Evolutionary conservation across 2,888 invertebrate species (phyloP).

Genomic region (Drosophila meridiana): DNA sequence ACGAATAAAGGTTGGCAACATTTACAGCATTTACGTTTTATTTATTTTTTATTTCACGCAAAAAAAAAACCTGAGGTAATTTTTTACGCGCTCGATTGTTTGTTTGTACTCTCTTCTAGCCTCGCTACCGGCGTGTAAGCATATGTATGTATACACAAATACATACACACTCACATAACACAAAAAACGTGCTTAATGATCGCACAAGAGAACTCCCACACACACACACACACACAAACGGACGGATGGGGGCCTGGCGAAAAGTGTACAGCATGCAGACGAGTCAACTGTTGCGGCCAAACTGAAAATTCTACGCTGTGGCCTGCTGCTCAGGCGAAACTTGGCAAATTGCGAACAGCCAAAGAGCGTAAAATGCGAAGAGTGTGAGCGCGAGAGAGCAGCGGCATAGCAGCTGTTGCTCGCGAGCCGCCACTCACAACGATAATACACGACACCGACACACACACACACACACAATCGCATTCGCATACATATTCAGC

Average conservation of each 20-base stretch:
- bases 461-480: constrained; percentile 3
- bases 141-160: constrained; percentile 32
- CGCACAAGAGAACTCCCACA: constrained; percentile 36
- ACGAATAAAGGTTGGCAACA: constrained; percentile 23
- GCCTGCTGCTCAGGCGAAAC: constrained; percentile 41
- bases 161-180: constrained; percentile 21
- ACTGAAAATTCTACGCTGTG: constrained; percentile 69
- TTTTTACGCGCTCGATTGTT: constrained; percentile 46
- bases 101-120: constrained; percentile 41
- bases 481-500: constrained; percentile 62
- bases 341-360: constrained; percentile 48
- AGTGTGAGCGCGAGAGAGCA: constrained; percentile 33
- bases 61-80: constrained; percentile 29
- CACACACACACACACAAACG: constrained; percentile 39
- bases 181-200: constrained; percentile 71
- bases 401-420: constrained; percentile 64
- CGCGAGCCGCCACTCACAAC: constrained; percentile 31
- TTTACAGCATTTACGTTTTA: constrained; percentile 34
- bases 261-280: constrained; percentile 70
- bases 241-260: constrained; percentile 43
- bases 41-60: constrained; percentile 21
- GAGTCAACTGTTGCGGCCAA: constrained; percentile 76
- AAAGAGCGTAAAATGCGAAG: constrained; percentile 26
- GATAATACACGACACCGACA: constrained; percentile 53
- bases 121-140: constrained; percentile 36